phyloP scores from a whole-genome alignment of 92 coral and sea anemone genomes.

The Phenganax marumi region DNA sequence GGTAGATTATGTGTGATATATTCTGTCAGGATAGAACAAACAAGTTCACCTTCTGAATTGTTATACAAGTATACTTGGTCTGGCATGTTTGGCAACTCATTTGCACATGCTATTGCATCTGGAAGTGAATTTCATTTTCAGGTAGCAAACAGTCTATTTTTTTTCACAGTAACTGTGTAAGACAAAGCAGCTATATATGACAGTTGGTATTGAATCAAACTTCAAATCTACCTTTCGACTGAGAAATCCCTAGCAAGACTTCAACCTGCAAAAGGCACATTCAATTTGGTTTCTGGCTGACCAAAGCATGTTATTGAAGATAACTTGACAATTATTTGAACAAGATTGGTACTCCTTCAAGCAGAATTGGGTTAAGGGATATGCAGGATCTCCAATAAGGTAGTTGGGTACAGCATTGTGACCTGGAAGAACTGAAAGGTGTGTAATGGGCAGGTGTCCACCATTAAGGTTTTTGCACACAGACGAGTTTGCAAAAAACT shows the following conservation, averaged over 20 bases:
- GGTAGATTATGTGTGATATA: conserved; percentile 54
- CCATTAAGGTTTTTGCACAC: conserved; percentile 24
- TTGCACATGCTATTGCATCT: conserved; percentile 25
- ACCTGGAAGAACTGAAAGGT: conserved; percentile 28
- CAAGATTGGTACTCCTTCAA: conserved; percentile 62
- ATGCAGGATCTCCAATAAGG: conserved; percentile 28
- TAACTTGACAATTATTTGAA: conserved; percentile 25
- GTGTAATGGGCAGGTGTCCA: conserved; percentile 43
- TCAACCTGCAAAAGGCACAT: conserved; percentile 29
- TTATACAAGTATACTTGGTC: conserved; percentile 48
- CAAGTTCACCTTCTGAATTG: conserved; percentile 50
- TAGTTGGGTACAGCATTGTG: conserved; percentile 35
- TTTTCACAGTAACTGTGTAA: conserved; percentile 6
- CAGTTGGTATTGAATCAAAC: conserved; percentile 39
- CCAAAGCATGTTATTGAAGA: not conserved
- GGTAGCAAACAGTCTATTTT: not conserved
- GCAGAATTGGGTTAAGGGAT: conserved; percentile 50
- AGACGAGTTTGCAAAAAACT: conserved; percentile 45
- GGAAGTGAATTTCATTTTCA: conserved; percentile 15
- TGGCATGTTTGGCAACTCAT: too few relatives aligned
- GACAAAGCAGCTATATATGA: conserved; percentile 38
- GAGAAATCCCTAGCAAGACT: conserved; percentile 41
- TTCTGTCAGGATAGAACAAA: conserved; percentile 47
- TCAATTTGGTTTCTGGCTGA: conserved; percentile 5
- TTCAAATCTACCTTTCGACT: conserved; percentile 46